Conservation (phyloP, 1,140 invertebrate species). For the Steinernema feltiae region DNA sequence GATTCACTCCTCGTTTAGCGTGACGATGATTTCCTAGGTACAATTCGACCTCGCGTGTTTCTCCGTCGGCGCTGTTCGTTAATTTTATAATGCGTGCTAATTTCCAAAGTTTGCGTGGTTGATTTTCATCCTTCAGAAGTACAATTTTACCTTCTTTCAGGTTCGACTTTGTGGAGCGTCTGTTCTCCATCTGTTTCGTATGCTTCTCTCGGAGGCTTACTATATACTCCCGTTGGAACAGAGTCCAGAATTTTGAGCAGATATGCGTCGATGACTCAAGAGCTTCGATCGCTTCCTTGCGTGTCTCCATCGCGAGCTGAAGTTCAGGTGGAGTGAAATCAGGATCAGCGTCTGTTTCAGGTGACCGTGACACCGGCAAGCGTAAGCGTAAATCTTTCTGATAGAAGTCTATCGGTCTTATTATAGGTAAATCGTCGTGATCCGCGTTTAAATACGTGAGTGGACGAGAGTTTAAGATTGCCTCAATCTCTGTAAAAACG, state of each 20-base stretch:
- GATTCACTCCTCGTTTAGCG: neutral
- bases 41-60: neutral
- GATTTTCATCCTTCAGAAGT: no score
- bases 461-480: constrained; percentile 7
- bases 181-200: neutral
- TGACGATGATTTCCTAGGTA: neutral
- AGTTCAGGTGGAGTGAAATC: neutral
- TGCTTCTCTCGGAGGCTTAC: neutral
- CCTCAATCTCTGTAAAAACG: constrained; percentile 15
- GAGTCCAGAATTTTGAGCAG: neutral
- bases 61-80: neutral
- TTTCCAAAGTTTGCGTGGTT: neutral
- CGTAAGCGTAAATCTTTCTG: neutral
- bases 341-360: neutral
- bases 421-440: no score
- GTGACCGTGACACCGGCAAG: neutral
- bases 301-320: neutral
- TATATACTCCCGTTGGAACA: neutral
- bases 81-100: neutral
- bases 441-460: constrained; percentile 1
- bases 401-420: no score
- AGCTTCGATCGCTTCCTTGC: neutral
- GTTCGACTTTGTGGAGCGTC: neutral
- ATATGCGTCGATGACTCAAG: neutral
- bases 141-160: neutral